Percentiles rank a stretch among this genome's conserved stretches.
Conservation (phyloP, 2,797 vertebrate species). For the Varecia variegata region DNA sequence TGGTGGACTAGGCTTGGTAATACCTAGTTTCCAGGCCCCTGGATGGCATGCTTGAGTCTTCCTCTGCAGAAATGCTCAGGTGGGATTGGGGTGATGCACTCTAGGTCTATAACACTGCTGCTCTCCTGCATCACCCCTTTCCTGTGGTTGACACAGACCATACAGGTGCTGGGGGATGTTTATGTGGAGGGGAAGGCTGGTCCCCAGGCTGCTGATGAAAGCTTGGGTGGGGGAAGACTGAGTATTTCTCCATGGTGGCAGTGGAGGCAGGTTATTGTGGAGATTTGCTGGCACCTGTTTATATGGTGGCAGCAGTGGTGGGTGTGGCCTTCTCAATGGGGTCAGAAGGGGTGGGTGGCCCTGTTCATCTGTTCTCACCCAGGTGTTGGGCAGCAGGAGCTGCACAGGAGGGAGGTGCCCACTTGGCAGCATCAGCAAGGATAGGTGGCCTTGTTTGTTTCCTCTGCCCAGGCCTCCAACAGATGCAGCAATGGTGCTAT, state of each 20-base stretch:
- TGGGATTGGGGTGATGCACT: background rate
- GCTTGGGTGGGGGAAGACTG: background rate
- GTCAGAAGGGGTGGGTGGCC: background rate
- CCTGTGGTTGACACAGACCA: background rate
- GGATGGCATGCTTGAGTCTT: background rate
- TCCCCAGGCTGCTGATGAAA: background rate
- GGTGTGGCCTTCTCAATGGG: background rate
- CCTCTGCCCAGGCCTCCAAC: background rate
- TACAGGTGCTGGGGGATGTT: background rate
- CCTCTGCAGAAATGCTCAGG: background rate
- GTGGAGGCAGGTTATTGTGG: background rate
- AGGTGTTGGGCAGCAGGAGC: background rate
- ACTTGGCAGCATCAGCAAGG: background rate
- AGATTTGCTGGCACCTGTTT: background rate
- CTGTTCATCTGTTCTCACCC: background rate
- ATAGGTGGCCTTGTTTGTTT: background rate
- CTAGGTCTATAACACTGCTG: background rate
- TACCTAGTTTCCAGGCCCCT: background rate
- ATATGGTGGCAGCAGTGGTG: background rate
- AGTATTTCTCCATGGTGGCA: background rate
- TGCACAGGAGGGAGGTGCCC: fast-evolving
- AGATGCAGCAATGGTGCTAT: background rate
- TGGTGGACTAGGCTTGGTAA: background rate
- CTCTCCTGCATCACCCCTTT: background rate
- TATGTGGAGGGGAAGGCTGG: background rate